phyloP scores from a whole-genome alignment of 2,888 invertebrate genomes.

The Malthinus flaveolus region DNA sequence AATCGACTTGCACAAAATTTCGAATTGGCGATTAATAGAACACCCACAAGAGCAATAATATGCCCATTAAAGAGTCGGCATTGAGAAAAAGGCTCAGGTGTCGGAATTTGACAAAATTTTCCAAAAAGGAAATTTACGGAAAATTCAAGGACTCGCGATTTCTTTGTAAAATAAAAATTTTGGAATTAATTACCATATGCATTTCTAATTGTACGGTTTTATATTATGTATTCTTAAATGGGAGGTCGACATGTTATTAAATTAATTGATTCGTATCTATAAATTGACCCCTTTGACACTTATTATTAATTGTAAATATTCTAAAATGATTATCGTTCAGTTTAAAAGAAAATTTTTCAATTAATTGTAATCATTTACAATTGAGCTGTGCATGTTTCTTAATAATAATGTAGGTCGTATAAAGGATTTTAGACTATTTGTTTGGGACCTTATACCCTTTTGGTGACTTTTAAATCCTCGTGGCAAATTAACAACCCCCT shows the following conservation, averaged over 20 bases:
- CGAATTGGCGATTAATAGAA: too few species aligned
- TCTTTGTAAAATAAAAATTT: not conserved
- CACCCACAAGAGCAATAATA: too few species aligned
- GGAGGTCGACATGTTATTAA: constrained; percentile 25
- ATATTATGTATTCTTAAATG: not conserved
- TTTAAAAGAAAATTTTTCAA: not conserved
- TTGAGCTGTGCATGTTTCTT: too few species aligned
- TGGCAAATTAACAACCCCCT: too few species aligned
- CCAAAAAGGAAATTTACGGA: not conserved
- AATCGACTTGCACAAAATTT: too few species aligned
- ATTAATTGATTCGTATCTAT: constrained; percentile 25
- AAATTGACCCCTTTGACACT: constrained; percentile 22
- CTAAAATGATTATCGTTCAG: not conserved
- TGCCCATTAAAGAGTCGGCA: too few species aligned
- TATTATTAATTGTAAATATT: constrained; percentile 21
- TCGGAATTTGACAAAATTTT: not conserved
- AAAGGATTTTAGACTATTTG: too few species aligned
- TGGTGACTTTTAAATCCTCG: too few species aligned
- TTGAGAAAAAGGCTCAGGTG: too few species aligned
- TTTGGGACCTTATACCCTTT: too few species aligned
- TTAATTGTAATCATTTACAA: not conserved
- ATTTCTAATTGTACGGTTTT: not conserved
- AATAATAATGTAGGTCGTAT: too few species aligned
- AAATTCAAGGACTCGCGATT: not conserved
- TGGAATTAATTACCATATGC: not conserved